These are phyloP conservation scores for Sarcophaga carnaria DNA, from an alignment of 2,888 invertebrate genomes.

Conservation along the genomic window DNA sequence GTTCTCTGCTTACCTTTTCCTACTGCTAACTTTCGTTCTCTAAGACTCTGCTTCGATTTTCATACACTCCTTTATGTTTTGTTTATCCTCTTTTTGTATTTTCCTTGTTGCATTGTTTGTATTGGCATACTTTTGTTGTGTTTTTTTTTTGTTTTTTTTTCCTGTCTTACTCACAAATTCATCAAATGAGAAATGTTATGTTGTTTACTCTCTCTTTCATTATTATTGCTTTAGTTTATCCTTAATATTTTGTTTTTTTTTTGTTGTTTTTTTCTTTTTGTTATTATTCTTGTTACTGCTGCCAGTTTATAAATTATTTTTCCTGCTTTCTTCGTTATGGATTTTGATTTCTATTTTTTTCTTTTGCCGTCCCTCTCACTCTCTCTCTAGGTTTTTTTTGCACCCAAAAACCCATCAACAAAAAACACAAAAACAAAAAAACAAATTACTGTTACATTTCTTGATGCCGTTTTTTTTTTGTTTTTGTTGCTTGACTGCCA, in stretches of 20 bases:
- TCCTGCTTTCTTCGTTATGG: conserved; percentile 38
- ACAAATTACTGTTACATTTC: background rate
- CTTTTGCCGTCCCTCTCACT: background rate
- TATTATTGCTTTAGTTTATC: background rate
- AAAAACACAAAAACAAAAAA: conserved; percentile 30
- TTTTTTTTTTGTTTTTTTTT: background rate
- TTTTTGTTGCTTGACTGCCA: conserved; percentile 61
- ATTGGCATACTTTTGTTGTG: background rate
- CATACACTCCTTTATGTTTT: background rate
- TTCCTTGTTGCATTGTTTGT: background rate
- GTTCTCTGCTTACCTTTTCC: conserved; percentile 13
- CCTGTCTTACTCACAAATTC: conserved; percentile 20
- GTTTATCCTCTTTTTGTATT: background rate
- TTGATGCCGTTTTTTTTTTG: background rate
- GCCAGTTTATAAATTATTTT: conserved; percentile 49
- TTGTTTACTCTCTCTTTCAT: conserved; percentile 6
- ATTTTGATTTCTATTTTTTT: background rate
- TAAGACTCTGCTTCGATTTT: background rate
- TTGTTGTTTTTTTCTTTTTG: background rate
- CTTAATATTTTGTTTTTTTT: background rate
- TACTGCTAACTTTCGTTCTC: no score
- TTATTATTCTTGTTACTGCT: conserved; percentile 25
- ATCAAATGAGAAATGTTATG: conserved; percentile 57
- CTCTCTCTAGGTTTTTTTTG: background rate
- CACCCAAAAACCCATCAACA: no score